A percentile compares a stretch with the other conserved stretches of the same genome.
These are phyloP conservation scores for Saturnia pavonia DNA, from an alignment of 2,888 invertebrate species.

Conservation along the genomic window DNA sequence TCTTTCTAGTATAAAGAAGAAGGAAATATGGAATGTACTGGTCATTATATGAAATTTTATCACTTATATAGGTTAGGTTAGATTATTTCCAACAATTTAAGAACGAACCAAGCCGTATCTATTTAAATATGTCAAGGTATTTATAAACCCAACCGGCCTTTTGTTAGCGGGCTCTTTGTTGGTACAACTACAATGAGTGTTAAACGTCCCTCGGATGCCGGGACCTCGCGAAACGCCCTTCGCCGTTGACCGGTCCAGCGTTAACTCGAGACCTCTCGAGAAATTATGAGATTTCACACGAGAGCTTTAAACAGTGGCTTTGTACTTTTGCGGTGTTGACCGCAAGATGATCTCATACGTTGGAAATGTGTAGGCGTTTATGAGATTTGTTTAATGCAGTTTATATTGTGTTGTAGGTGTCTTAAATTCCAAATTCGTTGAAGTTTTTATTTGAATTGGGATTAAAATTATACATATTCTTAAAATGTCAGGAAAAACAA, in stretches of 20 bases:
- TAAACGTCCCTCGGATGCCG: slow-evolving; percentile 57
- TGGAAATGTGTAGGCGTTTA: slow-evolving; percentile 31
- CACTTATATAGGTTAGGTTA: neutral
- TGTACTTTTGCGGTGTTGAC: slow-evolving; percentile 33
- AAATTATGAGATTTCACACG: slow-evolving; percentile 41
- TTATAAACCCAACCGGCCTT: slow-evolving; percentile 42
- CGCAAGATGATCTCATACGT: slow-evolving; percentile 38
- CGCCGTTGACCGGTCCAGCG: slow-evolving; percentile 25
- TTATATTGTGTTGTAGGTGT: neutral
- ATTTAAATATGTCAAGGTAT: slow-evolving; percentile 36
- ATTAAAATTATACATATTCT: neutral
- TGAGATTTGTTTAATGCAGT: slow-evolving; percentile 10
- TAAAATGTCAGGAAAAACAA: neutral
- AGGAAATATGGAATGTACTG: too few relatives aligned
- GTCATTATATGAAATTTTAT: neutral
- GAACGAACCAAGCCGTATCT: neutral
- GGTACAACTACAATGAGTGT: slow-evolving; percentile 65
- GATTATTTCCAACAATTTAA: neutral
- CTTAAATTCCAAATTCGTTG: neutral
- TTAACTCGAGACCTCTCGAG: slow-evolving; percentile 26
- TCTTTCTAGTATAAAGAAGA: too few relatives aligned
- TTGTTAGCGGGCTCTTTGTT: slow-evolving; percentile 64
- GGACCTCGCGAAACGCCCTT: slow-evolving; percentile 38
- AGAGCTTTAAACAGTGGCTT: slow-evolving; percentile 32
- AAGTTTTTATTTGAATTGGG: neutral